Evolutionary conservation across 2,797 vertebrate species (phyloP), one percentile per base, ranked within the genome.

Genomic region (Rallus crepitans): DNA sequence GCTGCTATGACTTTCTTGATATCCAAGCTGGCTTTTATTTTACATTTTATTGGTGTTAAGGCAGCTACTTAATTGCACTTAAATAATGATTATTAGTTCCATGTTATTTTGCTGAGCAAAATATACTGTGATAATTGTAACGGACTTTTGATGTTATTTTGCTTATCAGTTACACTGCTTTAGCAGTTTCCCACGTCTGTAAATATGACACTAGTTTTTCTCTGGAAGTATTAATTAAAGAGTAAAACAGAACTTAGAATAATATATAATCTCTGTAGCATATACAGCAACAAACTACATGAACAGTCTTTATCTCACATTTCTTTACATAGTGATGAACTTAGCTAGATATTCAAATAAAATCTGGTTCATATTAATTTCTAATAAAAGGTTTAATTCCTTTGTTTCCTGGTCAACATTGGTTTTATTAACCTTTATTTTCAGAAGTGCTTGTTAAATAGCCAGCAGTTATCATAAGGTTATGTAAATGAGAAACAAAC

Each of bases 101-200:
- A 40, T 64, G 80, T 66, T 80, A 89, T 94, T 92, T 87, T 27
- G 73, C 21, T 33, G 7, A 80, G 28, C 20, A 95, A 95, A 96
- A 95, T 64, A 92, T 73, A 80, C 89, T 73, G 30, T 80, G 60
- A 84, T 92, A 96, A 89, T 85, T 89, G 31, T 48, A 92, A 96
- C 80, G 76, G 83, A 90, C 37, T 94, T 94, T n/a, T 91, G 89
- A 89, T 87, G 18, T 47, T 69, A 53, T 82, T 95, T 91, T 80
- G 57, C 53, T 93, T 89, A 95, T 89, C 76, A 52, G 23, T 60
- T 89, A 30, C 50, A 82, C 61, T 15, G 82, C 85, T 97, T 96
- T 87, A 91, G 64, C 52, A 59, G 56, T 71, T 85, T 87, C 89
- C 52, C 25, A 42, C 0, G 1, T 89, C 56, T 80, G 19, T 89